phyloP scores from a whole-genome alignment of 2,888 invertebrate genomes.

The Megastigmus dorsalis region DNA sequence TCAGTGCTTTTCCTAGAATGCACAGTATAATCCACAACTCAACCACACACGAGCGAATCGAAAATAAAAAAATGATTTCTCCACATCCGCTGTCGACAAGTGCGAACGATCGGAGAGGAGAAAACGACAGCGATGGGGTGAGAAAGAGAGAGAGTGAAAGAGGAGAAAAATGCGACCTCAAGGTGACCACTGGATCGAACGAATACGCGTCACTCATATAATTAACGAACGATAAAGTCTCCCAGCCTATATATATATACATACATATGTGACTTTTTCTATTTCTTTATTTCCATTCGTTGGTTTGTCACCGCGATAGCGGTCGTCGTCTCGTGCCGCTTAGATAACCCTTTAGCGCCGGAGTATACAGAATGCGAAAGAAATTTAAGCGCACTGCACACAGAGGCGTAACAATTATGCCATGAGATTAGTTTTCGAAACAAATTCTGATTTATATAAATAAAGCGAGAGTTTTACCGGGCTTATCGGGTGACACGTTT shows the following conservation, averaged over 20 bases:
- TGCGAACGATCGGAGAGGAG: not conserved
- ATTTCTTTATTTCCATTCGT: not conserved
- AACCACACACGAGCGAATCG: not conserved
- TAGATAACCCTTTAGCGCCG: conserved; percentile 37
- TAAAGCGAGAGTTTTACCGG: too few relatives aligned
- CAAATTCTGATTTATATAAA: too few relatives aligned
- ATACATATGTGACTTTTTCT: not conserved
- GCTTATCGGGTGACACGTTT: too few relatives aligned
- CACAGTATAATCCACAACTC: too few relatives aligned
- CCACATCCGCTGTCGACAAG: not conserved
- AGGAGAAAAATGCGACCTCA: conserved; percentile 18
- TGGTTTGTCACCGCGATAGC: conserved; percentile 33
- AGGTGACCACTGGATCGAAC: conserved; percentile 22
- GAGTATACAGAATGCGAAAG: conserved; percentile 53
- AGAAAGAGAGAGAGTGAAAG: not conserved
- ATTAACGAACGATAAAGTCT: conserved; percentile 41
- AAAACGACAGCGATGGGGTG: not conserved
- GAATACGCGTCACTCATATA: conserved; percentile 20
- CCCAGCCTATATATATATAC: too few relatives aligned
- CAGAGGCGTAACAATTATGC: not conserved
- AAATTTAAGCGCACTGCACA: not conserved
- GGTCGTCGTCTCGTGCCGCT: conserved; percentile 37
- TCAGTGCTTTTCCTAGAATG: too few relatives aligned
- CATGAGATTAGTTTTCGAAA: not conserved
- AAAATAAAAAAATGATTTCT: not conserved